Percentiles rank a stretch among this genome's conserved stretches.
phyloP scores from a whole-genome alignment of 2,113 vertebrate genomes.

The Oncorhynchus masou region DNA sequence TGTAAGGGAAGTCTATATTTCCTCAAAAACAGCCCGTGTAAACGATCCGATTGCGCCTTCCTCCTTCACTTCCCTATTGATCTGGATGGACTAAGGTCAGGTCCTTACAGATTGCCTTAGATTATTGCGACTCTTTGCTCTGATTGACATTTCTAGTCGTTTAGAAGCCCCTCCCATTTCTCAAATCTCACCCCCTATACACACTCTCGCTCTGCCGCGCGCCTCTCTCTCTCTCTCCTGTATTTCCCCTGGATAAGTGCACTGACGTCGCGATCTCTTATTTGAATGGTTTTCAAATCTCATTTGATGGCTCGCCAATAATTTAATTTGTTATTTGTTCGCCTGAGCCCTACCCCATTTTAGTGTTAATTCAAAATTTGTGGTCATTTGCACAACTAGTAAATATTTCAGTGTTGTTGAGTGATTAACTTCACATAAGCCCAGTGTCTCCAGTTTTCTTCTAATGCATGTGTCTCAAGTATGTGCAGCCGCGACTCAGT shows the following conservation, averaged over 20 bases:
- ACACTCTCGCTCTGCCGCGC: slow-evolving; percentile 62
- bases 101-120: slow-evolving; percentile 99
- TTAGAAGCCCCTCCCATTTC: slow-evolving; percentile 94
- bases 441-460: slow-evolving; percentile 27
- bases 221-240: slow-evolving; percentile 21
- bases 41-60: slow-evolving; percentile 83
- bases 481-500: background rate
- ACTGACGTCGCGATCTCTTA: slow-evolving; percentile 83
- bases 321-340: slow-evolving; percentile 73
- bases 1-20: slow-evolving; percentile 83
- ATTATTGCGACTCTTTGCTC: slow-evolving; percentile 95
- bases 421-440: slow-evolving; percentile 49
- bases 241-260: slow-evolving; percentile 67
- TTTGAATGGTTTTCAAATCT: slow-evolving; percentile 87
- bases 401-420: slow-evolving; percentile 51
- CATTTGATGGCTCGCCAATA: slow-evolving; percentile 84
- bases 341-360: slow-evolving; percentile 43
- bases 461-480: background rate
- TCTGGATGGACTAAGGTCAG: slow-evolving; percentile 98
- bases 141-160: slow-evolving; percentile 99
- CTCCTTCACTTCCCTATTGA: slow-evolving; percentile 93
- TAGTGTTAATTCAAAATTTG: slow-evolving; percentile 53
- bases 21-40: slow-evolving; percentile 83
- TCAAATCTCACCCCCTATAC: slow-evolving; percentile 80
- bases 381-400: slow-evolving; percentile 43